These are phyloP conservation scores for Nomada ruficornis DNA, from an alignment of 2,888 invertebrate species.

Conservation along the genomic window DNA sequence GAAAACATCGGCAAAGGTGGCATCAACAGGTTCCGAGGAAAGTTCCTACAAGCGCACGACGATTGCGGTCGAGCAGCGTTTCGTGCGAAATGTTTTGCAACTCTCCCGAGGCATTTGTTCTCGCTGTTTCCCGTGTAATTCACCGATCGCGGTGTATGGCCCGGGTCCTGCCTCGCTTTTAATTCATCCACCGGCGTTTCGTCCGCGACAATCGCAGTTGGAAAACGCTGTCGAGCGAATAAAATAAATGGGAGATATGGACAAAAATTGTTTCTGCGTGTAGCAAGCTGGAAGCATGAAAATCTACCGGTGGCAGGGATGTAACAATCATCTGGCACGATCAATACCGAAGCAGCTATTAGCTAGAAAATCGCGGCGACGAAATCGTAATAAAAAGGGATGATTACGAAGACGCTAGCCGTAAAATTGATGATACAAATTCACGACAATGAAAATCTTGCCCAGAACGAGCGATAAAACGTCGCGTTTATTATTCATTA, in stretches of 20 bases:
- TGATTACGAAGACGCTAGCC: background rate
- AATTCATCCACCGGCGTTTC: conserved; percentile 38
- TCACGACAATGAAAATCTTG: conserved; percentile 14
- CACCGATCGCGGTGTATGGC: background rate
- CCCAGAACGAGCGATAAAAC: background rate
- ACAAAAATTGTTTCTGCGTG: background rate
- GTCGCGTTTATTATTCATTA: conserved; percentile 38
- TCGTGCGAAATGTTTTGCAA: conserved; percentile 38
- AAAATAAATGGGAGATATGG: background rate
- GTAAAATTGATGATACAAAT: conserved; percentile 18
- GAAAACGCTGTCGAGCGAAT: background rate
- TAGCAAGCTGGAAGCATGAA: background rate
- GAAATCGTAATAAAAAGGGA: background rate
- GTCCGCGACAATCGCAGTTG: background rate
- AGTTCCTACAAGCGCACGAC: conserved; percentile 31
- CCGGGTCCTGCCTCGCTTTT: conserved; percentile 11
- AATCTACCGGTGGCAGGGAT: too few relatives aligned
- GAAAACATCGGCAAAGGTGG: conserved; percentile 45
- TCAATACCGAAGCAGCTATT: background rate
- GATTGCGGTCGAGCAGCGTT: conserved; percentile 39
- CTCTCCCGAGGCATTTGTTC: conserved; percentile 19
- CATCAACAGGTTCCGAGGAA: conserved; percentile 50
- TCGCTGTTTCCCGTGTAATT: background rate
- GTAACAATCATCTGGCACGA: background rate
- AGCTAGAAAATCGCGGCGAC: background rate